Evolutionary conservation across 1,140 invertebrate species (phyloP).

Genomic region (Eriosoma lanigerum): DNA sequence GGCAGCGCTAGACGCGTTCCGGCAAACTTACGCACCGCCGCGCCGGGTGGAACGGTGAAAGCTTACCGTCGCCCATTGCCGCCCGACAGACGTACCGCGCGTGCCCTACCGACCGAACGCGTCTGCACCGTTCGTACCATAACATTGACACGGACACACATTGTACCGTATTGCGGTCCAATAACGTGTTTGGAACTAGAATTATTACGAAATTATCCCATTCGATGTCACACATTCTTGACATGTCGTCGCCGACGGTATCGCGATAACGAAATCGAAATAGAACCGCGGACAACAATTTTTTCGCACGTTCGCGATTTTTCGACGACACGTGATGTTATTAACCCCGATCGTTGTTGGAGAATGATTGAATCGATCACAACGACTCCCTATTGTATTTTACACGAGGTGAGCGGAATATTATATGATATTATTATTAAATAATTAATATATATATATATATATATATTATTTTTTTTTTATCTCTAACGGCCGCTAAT

Average conservation of each 20-base stretch:
- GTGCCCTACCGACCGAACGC: conserved; percentile 18
- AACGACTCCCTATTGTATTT: not conserved
- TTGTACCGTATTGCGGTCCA: too few species aligned
- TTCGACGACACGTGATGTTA: not conserved
- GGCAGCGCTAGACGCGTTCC: conserved; percentile 23
- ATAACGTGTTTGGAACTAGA: too few species aligned
- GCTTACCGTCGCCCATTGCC: conserved; percentile 2
- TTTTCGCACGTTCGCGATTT: too few species aligned
- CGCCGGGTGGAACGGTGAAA: conserved; percentile 40
- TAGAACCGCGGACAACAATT: too few species aligned
- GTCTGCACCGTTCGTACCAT: not conserved
- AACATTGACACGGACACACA: too few species aligned
- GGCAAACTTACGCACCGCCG: conserved; percentile 27
- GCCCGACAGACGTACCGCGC: conserved; percentile 39
- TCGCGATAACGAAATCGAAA: not conserved
- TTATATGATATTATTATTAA: too few species aligned
- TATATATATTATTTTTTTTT: too few species aligned
- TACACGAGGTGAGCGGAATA: not conserved
- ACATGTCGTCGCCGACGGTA: not conserved
- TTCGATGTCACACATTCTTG: too few species aligned
- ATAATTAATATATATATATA: too few species aligned
- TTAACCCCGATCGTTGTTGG: not conserved
- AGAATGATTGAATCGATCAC: not conserved
- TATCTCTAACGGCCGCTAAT: too few species aligned
- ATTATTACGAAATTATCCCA: too few species aligned